Evolutionary conservation across 2,888 invertebrate species (phyloP), one percentile per base, ranked within the genome.

Genomic region (Drosophila algonquin): DNA sequence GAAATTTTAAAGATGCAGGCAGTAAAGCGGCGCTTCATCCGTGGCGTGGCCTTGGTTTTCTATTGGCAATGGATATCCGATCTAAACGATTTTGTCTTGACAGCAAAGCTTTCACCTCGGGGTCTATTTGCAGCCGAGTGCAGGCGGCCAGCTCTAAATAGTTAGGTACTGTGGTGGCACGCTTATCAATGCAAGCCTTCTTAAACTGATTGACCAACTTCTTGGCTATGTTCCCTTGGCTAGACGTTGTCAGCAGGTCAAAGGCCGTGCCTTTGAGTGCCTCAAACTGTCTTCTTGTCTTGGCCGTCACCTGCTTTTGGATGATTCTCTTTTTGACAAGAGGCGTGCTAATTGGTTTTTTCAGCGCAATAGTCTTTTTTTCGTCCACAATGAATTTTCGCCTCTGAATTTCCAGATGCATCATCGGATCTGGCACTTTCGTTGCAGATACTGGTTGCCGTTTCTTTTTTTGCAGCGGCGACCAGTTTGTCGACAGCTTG

Each of bases 161-260:
- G 35, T 68, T 76, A 6, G 87, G 83, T 24, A 87, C 14, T 0
- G 83, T 72, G 1, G 75, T 79, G 24, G 76, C 62, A 6, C 54
- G 59, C 35, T 72, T 88, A 3, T 76, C 69, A 2, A 70, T 30
- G 53, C 89, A 83, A 6, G 81, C 73, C 3, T 60, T 27, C n/a
- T 60, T 53, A n/a, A 89, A 83, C 16, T 84, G 79, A 0, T 54
- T 30, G 16, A 0, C 9, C 4, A 83, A 27, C 0, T 59, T n/a
- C 0, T 5, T 4, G 0, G 80, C 74, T 0, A 76, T 14, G 1
- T 53, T 53, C 0, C 46, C n/a, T 1, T 71, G 69, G 48, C 75
- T 73, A 0, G 91, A 81, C n/a, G 75, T 78, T 5, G 89, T 91
- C 8, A 92, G 62, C 48, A 89, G 63, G 73, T 91, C 91, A 24